Base-by-base conservation (phyloP, 2,888 invertebrate genomes). In the Diplolepis rosae region DNA sequence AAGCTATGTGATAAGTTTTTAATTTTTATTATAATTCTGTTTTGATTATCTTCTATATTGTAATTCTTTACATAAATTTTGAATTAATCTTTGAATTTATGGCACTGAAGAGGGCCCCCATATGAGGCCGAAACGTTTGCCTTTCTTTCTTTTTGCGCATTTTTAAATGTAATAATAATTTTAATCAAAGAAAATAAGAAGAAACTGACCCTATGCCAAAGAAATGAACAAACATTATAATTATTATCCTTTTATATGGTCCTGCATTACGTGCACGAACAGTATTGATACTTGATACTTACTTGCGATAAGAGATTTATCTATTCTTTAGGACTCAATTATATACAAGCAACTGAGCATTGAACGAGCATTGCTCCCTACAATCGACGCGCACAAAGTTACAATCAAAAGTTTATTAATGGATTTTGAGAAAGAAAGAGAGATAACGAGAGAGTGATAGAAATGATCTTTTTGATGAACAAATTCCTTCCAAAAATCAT, bases 241-340 rank as follows among this genome's bases (percentile, higher is more conserved):
- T 45, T 22, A 45, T 15, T n/a, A 39, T 45, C 18, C 45, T 45
- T 9, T 9, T 45, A 18, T 7, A 45, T 45, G 45, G 18, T 45
- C 15, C 45, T 45, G 45, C 45, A 45, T 45, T 42, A 42, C 42
- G 3, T 18, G 45, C 45, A 18, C 18, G 18, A 9, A 6, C 7
- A 11, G 1, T 18, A 18, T 9, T 18, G 9, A 45, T 45, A 7
- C 18, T 45, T 45, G 45, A 45, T 45, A 45, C 18, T 7, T 45
- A 18, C 45, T 45, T 18, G 18, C 3, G 45, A 45, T 45, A 18
- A 45, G 45, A 45, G 18, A 7, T 45, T 45, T 45, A 18, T 45
- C 45, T 45, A 18, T 45, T 45, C 18, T 45, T 45, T 45, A 45
- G 45, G 45, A 45, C 45, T 45, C 45, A 18, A 45, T 45, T 45